Evolutionary conservation across 2,113 vertebrate species (phyloP).

Genomic region (Bombycilla garrulus): DNA sequence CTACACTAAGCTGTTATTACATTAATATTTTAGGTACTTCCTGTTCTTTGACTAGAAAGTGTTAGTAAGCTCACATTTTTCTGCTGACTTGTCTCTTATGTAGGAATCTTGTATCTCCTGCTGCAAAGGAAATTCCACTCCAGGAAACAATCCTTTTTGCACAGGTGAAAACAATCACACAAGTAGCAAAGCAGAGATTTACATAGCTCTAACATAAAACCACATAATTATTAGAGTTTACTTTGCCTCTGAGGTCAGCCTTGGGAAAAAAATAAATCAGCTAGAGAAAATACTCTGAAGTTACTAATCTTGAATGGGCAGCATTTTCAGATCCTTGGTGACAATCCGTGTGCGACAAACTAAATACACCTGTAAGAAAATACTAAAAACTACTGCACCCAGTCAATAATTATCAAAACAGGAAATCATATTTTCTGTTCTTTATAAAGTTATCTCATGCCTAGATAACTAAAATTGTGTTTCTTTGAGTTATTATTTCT

Average conservation of each 20-base stretch:
- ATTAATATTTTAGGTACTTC: background rate
- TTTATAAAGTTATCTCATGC: background rate
- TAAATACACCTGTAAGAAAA: constrained; percentile 49
- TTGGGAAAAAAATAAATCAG: background rate
- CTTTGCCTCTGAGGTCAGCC: constrained; percentile 2
- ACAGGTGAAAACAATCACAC: constrained; percentile 14
- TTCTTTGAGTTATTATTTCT: constrained; percentile 74
- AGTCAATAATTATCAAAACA: constrained; percentile 63
- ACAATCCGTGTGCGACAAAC: constrained; percentile 44
- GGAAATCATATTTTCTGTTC: constrained; percentile 47
- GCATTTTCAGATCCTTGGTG: constrained; percentile 60
- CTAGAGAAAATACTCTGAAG: background rate
- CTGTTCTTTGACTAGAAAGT: background rate
- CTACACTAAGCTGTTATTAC: background rate
- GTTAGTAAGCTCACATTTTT: background rate
- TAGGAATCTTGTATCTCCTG: background rate
- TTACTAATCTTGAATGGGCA: constrained; percentile 38
- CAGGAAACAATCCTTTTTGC: constrained; percentile 11
- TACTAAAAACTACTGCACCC: constrained; percentile 26
- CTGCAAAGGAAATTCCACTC: background rate
- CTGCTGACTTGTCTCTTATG: background rate
- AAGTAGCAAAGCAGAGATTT: constrained; percentile 18
- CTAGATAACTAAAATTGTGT: background rate
- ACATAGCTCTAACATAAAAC: background rate
- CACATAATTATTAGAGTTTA: constrained; percentile 14